Percentiles rank a stretch among this genome's conserved stretches.
phyloP scores from a whole-genome alignment of 2,888 invertebrate species.

The Amblyjoppa fuscipennis region DNA sequence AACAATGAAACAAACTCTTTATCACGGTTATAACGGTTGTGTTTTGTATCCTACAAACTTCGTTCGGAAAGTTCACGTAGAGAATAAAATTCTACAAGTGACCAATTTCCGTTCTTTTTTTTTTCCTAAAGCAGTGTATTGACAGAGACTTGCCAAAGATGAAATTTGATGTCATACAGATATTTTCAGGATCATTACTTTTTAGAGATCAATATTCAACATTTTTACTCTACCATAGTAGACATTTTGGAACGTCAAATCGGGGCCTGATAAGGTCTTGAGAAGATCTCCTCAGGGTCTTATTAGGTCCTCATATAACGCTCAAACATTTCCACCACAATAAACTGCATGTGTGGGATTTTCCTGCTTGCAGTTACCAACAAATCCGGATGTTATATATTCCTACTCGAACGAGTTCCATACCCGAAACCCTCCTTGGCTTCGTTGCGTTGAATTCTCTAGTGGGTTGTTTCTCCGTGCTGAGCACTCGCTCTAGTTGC shows the following conservation, averaged over 20 bases:
- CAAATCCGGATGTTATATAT: not conserved
- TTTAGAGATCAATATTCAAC: not conserved
- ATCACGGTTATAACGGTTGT: no score
- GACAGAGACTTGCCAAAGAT: no score
- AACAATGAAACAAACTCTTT: no score
- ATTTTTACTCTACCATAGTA: not conserved
- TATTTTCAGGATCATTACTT: not conserved
- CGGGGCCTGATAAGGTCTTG: not conserved
- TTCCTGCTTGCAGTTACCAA: not conserved
- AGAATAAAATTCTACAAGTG: no score
- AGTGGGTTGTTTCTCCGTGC: not conserved
- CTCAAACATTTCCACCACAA: no score
- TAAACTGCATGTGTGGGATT: not conserved
- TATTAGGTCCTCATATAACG: not conserved
- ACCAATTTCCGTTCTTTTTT: no score
- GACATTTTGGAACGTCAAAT: not conserved
- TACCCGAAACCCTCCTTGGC: not conserved
- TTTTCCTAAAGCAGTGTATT: no score
- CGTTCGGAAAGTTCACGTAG: no score
- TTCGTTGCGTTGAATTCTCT: conserved; percentile 6
- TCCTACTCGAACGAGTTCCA: not conserved
- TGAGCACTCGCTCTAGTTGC: not conserved
- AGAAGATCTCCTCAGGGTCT: not conserved
- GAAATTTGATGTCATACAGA: no score
- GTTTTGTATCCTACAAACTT: no score